phyloP scores from a whole-genome alignment of 2,888 invertebrate species.

The Fragum whitleyi region DNA sequence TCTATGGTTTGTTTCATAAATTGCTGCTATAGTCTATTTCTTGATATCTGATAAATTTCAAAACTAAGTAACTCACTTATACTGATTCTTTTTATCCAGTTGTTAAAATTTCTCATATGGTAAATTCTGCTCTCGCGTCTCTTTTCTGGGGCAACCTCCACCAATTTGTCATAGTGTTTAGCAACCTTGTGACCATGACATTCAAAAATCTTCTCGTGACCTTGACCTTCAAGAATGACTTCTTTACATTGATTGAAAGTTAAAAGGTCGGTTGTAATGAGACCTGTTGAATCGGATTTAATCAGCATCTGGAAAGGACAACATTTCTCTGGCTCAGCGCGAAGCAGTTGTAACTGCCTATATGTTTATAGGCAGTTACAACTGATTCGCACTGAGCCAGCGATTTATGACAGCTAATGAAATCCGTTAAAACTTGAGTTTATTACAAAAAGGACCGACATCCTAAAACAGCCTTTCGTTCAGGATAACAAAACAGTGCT shows the following conservation, averaged over 20 bases:
- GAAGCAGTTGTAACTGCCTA: no score
- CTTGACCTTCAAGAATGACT: background rate
- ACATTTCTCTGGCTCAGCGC: no score
- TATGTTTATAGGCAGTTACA: no score
- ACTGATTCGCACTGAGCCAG: no score
- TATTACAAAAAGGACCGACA: no score
- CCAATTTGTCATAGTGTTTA: background rate
- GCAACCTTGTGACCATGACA: background rate
- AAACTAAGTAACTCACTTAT: background rate
- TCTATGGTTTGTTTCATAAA: background rate
- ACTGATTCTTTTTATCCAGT: background rate
- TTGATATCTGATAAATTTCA: no score
- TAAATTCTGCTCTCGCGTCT: background rate
- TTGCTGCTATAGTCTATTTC: no score
- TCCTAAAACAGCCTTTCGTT: no score
- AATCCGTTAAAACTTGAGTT: no score
- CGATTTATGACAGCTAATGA: no score
- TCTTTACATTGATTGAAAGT: background rate
- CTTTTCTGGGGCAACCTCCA: background rate
- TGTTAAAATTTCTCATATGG: conserved; percentile 1
- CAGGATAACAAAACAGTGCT: no score
- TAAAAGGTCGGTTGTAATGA: background rate
- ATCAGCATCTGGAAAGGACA: background rate
- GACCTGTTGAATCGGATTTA: background rate
- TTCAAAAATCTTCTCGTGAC: background rate